A percentile compares a stretch with the other conserved stretches of the same genome.
phyloP scores from a whole-genome alignment of 2,888 invertebrate species.

The Drosophila rellima region DNA sequence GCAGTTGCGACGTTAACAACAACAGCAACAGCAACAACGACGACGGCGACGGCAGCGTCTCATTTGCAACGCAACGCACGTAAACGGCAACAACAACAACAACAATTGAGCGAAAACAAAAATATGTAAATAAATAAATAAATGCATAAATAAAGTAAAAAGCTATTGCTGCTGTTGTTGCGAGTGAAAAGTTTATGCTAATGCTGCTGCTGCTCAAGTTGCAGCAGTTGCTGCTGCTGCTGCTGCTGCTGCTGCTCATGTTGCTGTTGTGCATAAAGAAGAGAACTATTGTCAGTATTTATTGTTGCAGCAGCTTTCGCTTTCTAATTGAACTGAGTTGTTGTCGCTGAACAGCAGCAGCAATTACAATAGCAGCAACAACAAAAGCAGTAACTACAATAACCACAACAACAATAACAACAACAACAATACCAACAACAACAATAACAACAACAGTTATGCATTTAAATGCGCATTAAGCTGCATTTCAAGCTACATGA shows the following conservation, averaged over 20 bases:
- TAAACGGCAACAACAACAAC: constrained; percentile 40
- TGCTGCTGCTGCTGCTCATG: constrained; percentile 25
- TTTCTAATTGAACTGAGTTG: constrained; percentile 34
- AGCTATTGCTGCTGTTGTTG: constrained; percentile 21
- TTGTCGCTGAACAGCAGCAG: constrained; percentile 14
- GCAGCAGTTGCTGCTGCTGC: constrained; percentile 21
- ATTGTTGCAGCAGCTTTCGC: constrained; percentile 50
- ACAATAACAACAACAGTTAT: background rate
- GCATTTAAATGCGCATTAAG: constrained; percentile 72
- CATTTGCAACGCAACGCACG: constrained; percentile 66
- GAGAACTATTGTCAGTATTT: constrained; percentile 39
- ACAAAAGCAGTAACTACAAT: constrained; percentile 7
- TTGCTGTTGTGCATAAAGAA: constrained; percentile 27
- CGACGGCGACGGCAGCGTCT: constrained; percentile 35
- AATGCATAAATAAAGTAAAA: constrained; percentile 58
- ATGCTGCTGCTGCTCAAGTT: constrained; percentile 28
- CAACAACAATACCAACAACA: constrained; percentile 8
- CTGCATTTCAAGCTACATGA: constrained; percentile 51
- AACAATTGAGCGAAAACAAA: constrained; percentile 42
- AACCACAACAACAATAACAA: background rate
- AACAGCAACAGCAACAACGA: background rate
- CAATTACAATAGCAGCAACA: constrained; percentile 10
- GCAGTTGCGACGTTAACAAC: constrained; percentile 39
- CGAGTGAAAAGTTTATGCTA: constrained; percentile 52
- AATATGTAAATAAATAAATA: constrained; percentile 71